A percentile compares a stretch with the other conserved stretches of the same genome.
phyloP scores from a whole-genome alignment of 1,140 invertebrate species.

The Protaetia brevitarsis region DNA sequence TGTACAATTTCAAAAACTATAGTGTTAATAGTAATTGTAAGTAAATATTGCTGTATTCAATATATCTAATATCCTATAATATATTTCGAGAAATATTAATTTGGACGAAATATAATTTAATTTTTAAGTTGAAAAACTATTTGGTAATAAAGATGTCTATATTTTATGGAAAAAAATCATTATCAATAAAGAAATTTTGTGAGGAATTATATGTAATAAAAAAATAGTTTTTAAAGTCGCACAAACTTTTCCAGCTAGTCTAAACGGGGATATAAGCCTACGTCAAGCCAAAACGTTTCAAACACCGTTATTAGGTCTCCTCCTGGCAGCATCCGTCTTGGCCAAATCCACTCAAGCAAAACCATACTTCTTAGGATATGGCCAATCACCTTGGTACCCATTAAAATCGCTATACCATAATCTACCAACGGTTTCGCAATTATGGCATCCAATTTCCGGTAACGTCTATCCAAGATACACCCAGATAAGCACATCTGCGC shows the following conservation, averaged over 20 bases:
- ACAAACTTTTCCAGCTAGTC: neutral
- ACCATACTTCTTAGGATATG: slow-evolving; percentile 12
- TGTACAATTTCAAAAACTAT: too few relatives aligned
- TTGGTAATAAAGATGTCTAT: too few relatives aligned
- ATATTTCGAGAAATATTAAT: too few relatives aligned
- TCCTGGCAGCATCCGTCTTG: slow-evolving; percentile 3
- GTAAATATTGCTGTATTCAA: too few relatives aligned
- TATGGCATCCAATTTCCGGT: neutral
- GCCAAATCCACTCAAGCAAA: slow-evolving; percentile 16
- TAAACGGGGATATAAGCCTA: neutral
- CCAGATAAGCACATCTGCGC: neutral
- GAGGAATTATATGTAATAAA: neutral
- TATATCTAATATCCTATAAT: too few relatives aligned
- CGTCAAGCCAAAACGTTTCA: slow-evolving; percentile 14
- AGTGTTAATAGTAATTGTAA: too few relatives aligned
- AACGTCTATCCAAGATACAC: neutral
- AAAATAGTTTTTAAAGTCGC: too few relatives aligned
- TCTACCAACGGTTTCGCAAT: neutral
- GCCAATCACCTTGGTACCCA: slow-evolving; percentile 5
- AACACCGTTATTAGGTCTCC: slow-evolving; percentile 3
- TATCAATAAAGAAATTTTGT: too few relatives aligned
- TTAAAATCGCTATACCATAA: neutral
- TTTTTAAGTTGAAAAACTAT: too few relatives aligned
- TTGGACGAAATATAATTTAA: too few relatives aligned
- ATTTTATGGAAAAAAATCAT: too few relatives aligned